Percentiles rank a stretch among this genome's conserved stretches.
phyloP scores from a whole-genome alignment of 2,113 vertebrate species.

The Bettongia penicillata region DNA sequence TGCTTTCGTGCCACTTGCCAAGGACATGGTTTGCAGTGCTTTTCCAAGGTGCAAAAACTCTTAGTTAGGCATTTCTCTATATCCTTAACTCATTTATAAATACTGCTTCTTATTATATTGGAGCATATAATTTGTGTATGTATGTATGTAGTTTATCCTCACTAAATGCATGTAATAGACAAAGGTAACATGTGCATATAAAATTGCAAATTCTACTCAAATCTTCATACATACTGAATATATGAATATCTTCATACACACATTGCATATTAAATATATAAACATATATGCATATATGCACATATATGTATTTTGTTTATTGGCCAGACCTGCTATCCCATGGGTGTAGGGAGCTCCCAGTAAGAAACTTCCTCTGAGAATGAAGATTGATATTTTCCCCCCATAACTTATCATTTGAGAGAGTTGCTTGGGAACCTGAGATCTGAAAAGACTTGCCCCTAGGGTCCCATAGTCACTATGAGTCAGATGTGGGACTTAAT shows the following conservation, averaged over 20 bases:
- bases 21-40: not conserved
- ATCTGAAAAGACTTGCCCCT: not conserved
- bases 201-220: not conserved
- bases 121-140: not conserved
- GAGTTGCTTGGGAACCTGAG: not conserved
- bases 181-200: not conserved
- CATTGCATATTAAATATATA: not conserved
- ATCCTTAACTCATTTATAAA: not conserved
- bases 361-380: not conserved
- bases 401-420: not conserved
- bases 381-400: not conserved
- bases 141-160: not conserved
- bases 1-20: not conserved
- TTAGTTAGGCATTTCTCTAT: not conserved
- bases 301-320: not conserved
- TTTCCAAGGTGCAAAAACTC: not conserved
- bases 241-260: not conserved
- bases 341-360: not conserved
- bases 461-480: not conserved
- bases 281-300: not conserved
- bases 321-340: not conserved
- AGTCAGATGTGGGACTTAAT: not conserved
- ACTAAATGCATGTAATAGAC: no score
- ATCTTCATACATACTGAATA: not conserved
- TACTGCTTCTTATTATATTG: not conserved